Evolutionary conservation across 64 coral and sea anemone genomes (phyloP), one percentile per base, ranked within the genome.

Genomic region (Anthopleura sola): DNA sequence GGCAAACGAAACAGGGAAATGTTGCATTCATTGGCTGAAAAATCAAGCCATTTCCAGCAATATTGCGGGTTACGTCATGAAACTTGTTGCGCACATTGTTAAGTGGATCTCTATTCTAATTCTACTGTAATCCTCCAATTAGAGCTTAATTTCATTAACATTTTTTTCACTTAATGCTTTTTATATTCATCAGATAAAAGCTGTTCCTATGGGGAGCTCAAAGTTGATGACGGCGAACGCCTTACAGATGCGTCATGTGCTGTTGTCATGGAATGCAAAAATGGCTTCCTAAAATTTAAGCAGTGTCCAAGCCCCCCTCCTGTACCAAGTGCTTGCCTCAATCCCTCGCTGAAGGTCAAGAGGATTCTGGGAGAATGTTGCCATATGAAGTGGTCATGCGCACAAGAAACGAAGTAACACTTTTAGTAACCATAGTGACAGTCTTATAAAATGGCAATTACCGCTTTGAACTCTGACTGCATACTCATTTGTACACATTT

Each of bases 141-240:
- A n/a, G n/a, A n/a, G n/a, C n/a, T n/a, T n/a, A n/a, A n/a, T n/a
- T n/a, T n/a, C n/a, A n/a, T n/a, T n/a, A n/a, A n/a, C n/a, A n/a
- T n/a, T n/a, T n/a, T n/a, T n/a, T n/a, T n/a, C n/a, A n/a, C n/a
- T n/a, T n/a, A n/a, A n/a, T n/a, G n/a, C n/a, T n/a, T n/a, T n/a
- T n/a, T n/a, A n/a, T n/a, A n/a, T n/a, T n/a, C n/a, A n/a, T 57
- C 54, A 96, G 94, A 96, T 82, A 96, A 92, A 37, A 92, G 90
- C 18, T 96, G 94, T 56, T 78, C 36, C 14, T 96, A 89, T 55
- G 88, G 91, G 44, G 85, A 88, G 7, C 77, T 83, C 20, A 96
- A 92, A 50, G 80, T 96, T 26, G 85, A 86, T 37, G 83, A 96
- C 60, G 94, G 94, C 2, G 94, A 96, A 40, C 87, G 78, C 75